phyloP scores from a whole-genome alignment of 2,113 vertebrate species.

The Podarcis raffonei region DNA sequence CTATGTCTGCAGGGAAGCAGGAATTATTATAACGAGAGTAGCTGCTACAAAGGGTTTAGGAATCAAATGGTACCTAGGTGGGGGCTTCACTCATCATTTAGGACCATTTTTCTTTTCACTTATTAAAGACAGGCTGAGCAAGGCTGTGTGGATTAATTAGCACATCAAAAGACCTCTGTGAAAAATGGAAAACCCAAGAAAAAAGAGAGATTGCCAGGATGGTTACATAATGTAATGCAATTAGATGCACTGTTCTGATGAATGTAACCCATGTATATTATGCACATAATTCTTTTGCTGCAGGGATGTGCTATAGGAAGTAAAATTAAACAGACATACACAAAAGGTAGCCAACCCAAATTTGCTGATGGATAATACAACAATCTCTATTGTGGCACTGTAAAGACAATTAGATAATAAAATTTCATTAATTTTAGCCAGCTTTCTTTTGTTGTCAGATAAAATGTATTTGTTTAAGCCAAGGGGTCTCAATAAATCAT shows the following conservation, averaged over 20 bases:
- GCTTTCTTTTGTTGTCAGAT: too few species aligned
- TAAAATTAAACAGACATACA: background rate
- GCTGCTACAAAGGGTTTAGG: background rate
- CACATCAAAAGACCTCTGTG: background rate
- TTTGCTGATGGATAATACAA: background rate
- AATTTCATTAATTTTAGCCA: too few species aligned
- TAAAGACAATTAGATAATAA: too few species aligned
- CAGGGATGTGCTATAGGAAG: background rate
- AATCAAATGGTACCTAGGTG: background rate
- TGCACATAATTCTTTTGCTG: background rate
- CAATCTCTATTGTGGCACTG: too few species aligned
- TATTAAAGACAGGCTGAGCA: background rate
- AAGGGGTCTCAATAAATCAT: background rate
- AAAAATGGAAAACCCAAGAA: background rate
- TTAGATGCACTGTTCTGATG: background rate
- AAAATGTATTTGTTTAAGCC: background rate
- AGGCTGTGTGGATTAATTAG: background rate
- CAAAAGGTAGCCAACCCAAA: background rate
- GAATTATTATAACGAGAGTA: too few species aligned
- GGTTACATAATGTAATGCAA: background rate
- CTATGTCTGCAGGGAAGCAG: background rate
- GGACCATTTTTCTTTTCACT: background rate
- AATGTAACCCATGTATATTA: background rate
- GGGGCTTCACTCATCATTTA: background rate
- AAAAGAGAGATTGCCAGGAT: background rate